A percentile compares a stretch with the other conserved stretches of the same genome.
phyloP scores from a whole-genome alignment of 2,113 vertebrate genomes.

The Thunnus thynnus region DNA sequence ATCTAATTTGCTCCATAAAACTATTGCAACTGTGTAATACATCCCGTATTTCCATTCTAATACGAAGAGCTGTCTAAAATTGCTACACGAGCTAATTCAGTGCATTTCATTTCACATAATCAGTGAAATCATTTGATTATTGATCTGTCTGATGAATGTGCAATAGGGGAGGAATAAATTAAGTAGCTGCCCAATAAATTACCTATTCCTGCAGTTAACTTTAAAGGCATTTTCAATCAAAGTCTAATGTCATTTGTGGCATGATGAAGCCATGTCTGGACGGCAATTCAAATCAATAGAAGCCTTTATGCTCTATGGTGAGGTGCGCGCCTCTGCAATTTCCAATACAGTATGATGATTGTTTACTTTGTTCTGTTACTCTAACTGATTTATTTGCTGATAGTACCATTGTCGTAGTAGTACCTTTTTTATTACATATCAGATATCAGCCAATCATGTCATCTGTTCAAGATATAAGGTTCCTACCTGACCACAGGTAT shows the following conservation, averaged over 20 bases:
- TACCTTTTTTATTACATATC: neutral
- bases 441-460: neutral
- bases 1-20: slow-evolving; percentile 62
- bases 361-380: slow-evolving; percentile 30
- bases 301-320: slow-evolving; percentile 44
- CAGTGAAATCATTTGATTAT: slow-evolving; percentile 77
- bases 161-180: slow-evolving; percentile 77
- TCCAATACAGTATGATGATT: slow-evolving; percentile 1
- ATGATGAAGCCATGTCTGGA: slow-evolving; percentile 75
- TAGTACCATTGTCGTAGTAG: neutral
- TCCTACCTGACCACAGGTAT: neutral
- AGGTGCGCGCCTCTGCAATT: neutral
- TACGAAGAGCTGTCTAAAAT: slow-evolving; percentile 36
- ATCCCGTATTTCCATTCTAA: slow-evolving; percentile 39
- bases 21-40: slow-evolving; percentile 32
- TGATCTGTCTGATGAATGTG: slow-evolving; percentile 76
- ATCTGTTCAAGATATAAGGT: slow-evolving; percentile 3
- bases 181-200: slow-evolving; percentile 78
- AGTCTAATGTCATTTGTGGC: slow-evolving; percentile 72
- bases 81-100: slow-evolving; percentile 39
- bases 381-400: slow-evolving; percentile 16
- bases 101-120: slow-evolving; percentile 65
- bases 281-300: slow-evolving; percentile 76
- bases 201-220: slow-evolving; percentile 79
- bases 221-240: slow-evolving; percentile 80